phyloP scores from a whole-genome alignment of 1,140 invertebrate species.

The Solenopsis invicta region DNA sequence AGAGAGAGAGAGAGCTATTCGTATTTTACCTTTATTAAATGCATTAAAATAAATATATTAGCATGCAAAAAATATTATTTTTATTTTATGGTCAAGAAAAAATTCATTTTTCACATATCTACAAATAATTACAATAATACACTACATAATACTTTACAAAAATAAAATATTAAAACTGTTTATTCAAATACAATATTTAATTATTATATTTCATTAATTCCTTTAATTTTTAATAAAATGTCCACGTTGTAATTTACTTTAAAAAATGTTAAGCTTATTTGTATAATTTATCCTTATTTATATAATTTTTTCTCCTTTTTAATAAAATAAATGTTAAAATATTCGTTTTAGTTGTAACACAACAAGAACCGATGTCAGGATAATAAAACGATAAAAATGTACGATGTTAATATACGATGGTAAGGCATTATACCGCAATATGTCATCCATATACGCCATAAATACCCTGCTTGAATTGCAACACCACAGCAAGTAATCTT shows the following conservation, averaged over 20 bases:
- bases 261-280: background rate
- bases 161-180: background rate
- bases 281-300: background rate
- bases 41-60: background rate
- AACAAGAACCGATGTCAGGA: background rate
- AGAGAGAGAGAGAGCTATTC: background rate
- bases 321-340: background rate
- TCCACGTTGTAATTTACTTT: background rate
- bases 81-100: background rate
- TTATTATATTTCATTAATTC: background rate
- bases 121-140: background rate
- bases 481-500: conserved; percentile 29
- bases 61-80: background rate
- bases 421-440: conserved; percentile 41
- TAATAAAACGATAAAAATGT: conserved; percentile 3
- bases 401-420: conserved; percentile 20
- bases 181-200: background rate
- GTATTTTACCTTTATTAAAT: background rate
- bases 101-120: background rate
- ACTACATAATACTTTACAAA: background rate
- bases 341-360: background rate
- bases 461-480: conserved; percentile 31
- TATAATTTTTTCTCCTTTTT: background rate
- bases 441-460: conserved; percentile 7
- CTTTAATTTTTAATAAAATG: conserved; percentile 7